Percentiles rank a stretch among this genome's conserved stretches.
These are phyloP conservation scores for Lagria hirta DNA, from an alignment of 2,888 invertebrate genomes.

Conservation along the genomic window DNA sequence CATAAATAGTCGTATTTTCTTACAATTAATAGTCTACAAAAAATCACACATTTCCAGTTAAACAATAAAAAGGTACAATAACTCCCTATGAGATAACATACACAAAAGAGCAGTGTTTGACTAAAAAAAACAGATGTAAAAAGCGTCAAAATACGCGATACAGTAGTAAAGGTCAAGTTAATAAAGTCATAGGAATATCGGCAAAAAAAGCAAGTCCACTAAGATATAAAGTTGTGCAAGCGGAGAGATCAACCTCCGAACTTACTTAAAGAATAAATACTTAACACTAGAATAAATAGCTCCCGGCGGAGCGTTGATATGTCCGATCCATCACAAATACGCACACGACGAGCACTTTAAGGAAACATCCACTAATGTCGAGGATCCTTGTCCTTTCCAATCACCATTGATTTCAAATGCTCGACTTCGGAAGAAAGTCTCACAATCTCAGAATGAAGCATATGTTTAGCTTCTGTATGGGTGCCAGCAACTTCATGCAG, in stretches of 20 bases:
- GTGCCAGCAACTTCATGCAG: slow-evolving; percentile 37
- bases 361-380: slow-evolving; percentile 27
- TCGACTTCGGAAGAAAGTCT: slow-evolving; percentile 90
- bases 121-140: slow-evolving; percentile 31
- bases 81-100: slow-evolving; percentile 45
- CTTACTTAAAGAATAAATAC: slow-evolving; percentile 46
- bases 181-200: slow-evolving; percentile 40
- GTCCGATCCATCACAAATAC: slow-evolving; percentile 39
- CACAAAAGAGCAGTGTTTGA: slow-evolving; percentile 33
- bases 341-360: slow-evolving; percentile 36
- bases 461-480: slow-evolving; percentile 63
- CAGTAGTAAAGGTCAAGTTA: slow-evolving; percentile 28
- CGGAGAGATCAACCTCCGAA: slow-evolving; percentile 30
- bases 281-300: slow-evolving; percentile 46
- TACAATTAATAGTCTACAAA: slow-evolving; percentile 49
- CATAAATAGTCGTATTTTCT: slow-evolving; percentile 48
- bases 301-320: slow-evolving; percentile 45
- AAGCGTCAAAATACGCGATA: slow-evolving; percentile 37
- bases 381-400: slow-evolving; percentile 57
- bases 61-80: slow-evolving; percentile 52
- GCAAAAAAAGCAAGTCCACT: slow-evolving; percentile 42
- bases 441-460: slow-evolving; percentile 82
- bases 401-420: slow-evolving; percentile 80
- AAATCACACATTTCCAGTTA: slow-evolving; percentile 55
- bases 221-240: slow-evolving; percentile 40